Evolutionary conservation across 2,113 vertebrate genomes (phyloP).

Genomic region (Bungarus multicinctus): DNA sequence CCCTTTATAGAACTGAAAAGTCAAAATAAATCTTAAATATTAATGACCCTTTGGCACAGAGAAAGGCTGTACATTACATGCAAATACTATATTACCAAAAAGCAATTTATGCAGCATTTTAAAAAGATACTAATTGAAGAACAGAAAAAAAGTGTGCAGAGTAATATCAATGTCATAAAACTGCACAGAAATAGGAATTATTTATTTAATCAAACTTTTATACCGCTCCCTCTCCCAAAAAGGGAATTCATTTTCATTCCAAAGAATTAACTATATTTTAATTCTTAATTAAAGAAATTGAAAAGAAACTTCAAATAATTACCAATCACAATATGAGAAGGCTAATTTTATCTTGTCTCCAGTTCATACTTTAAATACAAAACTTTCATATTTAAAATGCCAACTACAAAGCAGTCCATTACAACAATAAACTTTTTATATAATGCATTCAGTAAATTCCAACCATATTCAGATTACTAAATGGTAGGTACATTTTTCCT

Average conservation of each 20-base stretch:
- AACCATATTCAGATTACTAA: slow-evolving; percentile 69
- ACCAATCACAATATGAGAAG: slow-evolving; percentile 41
- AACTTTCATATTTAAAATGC: slow-evolving; percentile 54
- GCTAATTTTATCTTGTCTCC: neutral
- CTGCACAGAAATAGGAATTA: slow-evolving; percentile 57
- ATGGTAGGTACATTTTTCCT: slow-evolving; percentile 63
- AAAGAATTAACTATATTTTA: slow-evolving; percentile 25
- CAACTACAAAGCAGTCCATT: slow-evolving; percentile 55
- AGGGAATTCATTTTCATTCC: slow-evolving; percentile 61
- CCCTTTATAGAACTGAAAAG: slow-evolving; percentile 49
- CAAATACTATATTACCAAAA: slow-evolving; percentile 20
- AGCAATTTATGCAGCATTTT: slow-evolving; percentile 33
- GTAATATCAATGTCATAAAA: slow-evolving; percentile 39
- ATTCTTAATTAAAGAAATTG: slow-evolving; percentile 8
- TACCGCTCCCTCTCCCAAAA: too few species aligned
- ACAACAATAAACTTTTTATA: slow-evolving; percentile 48
- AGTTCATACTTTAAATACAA: slow-evolving; percentile 43
- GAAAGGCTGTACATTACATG: slow-evolving; percentile 44
- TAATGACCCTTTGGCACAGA: slow-evolving; percentile 41
- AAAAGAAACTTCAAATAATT: slow-evolving; percentile 22
- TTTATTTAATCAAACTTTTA: too few species aligned
- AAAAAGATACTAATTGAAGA: slow-evolving; percentile 22
- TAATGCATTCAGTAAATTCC: slow-evolving; percentile 47
- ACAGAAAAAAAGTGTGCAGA: slow-evolving; percentile 4
- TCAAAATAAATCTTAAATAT: slow-evolving; percentile 39